These are phyloP conservation scores for Andrena marginata DNA, from an alignment of 2,888 invertebrate species.

Conservation along the genomic window DNA sequence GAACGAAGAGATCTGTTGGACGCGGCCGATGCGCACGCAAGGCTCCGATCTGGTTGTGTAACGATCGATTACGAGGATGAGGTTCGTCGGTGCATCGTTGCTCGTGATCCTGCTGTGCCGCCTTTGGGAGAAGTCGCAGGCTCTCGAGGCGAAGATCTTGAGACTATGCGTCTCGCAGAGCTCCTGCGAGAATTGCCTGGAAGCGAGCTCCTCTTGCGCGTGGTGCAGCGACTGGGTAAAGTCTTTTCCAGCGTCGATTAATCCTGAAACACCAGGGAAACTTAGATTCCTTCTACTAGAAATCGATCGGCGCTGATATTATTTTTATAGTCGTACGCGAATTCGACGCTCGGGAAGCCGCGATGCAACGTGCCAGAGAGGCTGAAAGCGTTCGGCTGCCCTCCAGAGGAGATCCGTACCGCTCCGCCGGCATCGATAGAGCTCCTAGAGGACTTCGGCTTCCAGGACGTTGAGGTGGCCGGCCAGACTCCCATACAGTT, in stretches of 20 bases:
- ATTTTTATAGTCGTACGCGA: conserved; percentile 71
- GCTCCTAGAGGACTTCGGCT: conserved; percentile 81
- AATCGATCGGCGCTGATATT: too few species aligned
- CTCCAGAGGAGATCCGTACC: conserved; percentile 58
- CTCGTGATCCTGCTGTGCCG: not conserved
- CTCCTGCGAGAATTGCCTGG: conserved; percentile 74
- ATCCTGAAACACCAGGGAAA: not conserved
- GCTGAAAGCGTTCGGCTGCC: conserved; percentile 73
- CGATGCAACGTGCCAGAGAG: conserved; percentile 73
- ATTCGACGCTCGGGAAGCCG: conserved; percentile 71
- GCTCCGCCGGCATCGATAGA: conserved; percentile 52
- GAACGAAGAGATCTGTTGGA: not conserved
- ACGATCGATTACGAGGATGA: conserved; percentile 14
- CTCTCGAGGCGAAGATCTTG: conserved; percentile 38
- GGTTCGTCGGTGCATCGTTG: not conserved
- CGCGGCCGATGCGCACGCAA: not conserved
- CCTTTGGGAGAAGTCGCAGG: not conserved
- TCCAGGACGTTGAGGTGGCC: conserved; percentile 85
- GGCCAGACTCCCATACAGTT: conserved; percentile 88
- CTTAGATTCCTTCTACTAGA: not conserved
- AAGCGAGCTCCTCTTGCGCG: conserved; percentile 72
- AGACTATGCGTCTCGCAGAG: conserved; percentile 70
- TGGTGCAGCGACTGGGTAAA: conserved; percentile 80
- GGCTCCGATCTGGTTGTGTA: not conserved
- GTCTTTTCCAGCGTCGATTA: not conserved